phyloP scores from a whole-genome alignment of 2,888 invertebrate species.

The Xanthia icteritia region DNA sequence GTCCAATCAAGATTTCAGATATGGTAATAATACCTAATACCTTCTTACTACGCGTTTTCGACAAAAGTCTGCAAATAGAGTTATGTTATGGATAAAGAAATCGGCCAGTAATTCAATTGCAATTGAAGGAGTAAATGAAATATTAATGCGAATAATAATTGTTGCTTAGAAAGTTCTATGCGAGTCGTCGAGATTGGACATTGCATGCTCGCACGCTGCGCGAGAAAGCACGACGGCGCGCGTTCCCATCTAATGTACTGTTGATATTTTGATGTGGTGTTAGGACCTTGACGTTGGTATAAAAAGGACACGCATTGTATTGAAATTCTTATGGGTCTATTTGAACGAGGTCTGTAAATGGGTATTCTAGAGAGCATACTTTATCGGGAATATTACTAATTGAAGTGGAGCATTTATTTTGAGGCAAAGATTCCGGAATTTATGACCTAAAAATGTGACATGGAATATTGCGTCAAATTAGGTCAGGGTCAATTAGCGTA shows the following conservation, averaged over 20 bases:
- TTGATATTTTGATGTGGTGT: conserved; percentile 51
- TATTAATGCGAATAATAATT: conserved; percentile 90
- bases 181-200: conserved; percentile 86
- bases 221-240: conserved; percentile 87
- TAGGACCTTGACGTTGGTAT: conserved; percentile 51
- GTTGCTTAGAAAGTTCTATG: conserved; percentile 90
- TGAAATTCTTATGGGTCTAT: background rate
- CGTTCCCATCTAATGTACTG: conserved; percentile 54
- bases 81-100: conserved; percentile 66
- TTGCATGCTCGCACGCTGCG: conserved; percentile 89
- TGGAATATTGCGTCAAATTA: conserved; percentile 17
- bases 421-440: background rate
- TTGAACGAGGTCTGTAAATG: background rate
- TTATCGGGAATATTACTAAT: background rate
- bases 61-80: conserved; percentile 24
- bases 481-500: conserved; percentile 35
- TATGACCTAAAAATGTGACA: conserved; percentile 1
- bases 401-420: conserved; percentile 4
- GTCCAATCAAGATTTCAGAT: conserved; percentile 34
- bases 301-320: conserved; percentile 21
- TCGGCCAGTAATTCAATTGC: conserved; percentile 74
- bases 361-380: background rate
- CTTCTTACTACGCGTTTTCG: conserved; percentile 20
- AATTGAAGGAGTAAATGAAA: conserved; percentile 85
- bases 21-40: conserved; percentile 22